Evolutionary conservation across 2,113 vertebrate species (phyloP).

Genomic region (Rhabdomys dilectus): DNA sequence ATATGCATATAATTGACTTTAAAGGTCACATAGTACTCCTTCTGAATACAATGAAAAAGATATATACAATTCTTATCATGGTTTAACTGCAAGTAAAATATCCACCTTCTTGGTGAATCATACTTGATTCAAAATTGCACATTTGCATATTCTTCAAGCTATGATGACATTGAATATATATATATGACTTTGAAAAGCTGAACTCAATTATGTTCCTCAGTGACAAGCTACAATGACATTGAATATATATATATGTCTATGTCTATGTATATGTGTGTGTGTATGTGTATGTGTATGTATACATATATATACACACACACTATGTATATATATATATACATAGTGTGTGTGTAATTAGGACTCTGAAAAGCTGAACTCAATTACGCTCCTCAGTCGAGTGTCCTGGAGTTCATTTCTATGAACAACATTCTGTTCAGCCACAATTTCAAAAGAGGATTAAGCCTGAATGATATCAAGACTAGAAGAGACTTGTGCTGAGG

Average conservation of each 20-base stretch:
- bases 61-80: neutral
- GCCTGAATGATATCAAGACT: constrained; percentile 28
- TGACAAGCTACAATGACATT: constrained; percentile 26
- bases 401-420: constrained; percentile 62
- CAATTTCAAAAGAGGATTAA: constrained; percentile 71
- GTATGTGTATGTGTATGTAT: too few relatives aligned
- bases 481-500: neutral
- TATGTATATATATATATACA: constrained; percentile 45
- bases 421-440: constrained; percentile 18
- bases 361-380: constrained; percentile 68
- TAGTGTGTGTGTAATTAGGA: too few relatives aligned
- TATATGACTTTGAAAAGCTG: too few relatives aligned
- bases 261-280: neutral
- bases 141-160: constrained; percentile 33
- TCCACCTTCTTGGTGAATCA: constrained; percentile 39
- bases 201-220: too few relatives aligned
- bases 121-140: neutral
- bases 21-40: neutral
- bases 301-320: too few relatives aligned
- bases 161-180: constrained; percentile 41
- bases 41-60: neutral
- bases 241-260: constrained; percentile 55
- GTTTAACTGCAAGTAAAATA: neutral
- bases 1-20: neutral
- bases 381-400: constrained; percentile 67